Evolutionary conservation across 2,888 invertebrate species (phyloP), one percentile per base, ranked within the genome.

Genomic region (Drosophila aldrichi): DNA sequence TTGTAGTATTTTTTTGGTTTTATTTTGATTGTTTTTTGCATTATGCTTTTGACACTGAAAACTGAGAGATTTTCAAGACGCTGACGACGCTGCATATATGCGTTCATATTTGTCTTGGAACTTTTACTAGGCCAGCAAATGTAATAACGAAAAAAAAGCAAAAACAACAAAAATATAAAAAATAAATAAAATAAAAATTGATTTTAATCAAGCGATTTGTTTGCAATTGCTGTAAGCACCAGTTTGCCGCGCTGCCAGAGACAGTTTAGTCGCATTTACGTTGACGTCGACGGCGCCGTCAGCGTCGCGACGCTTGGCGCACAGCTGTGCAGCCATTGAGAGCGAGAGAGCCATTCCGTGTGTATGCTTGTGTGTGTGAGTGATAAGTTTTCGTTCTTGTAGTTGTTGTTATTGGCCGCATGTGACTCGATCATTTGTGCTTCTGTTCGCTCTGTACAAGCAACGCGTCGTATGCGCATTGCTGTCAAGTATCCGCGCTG

Each of bases 171-270:
- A 49, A 12, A 10, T 32, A 51, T 34, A 6, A 51, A 34, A 51
- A 36, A 36, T 52, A 36, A 52, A 77, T 77, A 84, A 72, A 86
- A 77, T 48, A 84, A 74, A 86, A 74, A 54, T 67, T 44, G 59
- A 32, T 77, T 70, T 79, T 89, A 89, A 89, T 89, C 88, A 89
- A 81, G 29, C 81, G 74, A 90, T 89, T 89, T 89, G 82, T 76
- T 89, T 89, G 90, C 89, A 83, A 57, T 51, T 62, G 72, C 66
- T 74, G 87, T 89, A 64, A 70, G 65, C 63, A 57, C 51, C 48
- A 64, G 52, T 66, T 52, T 56, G 38, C 34, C 20, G 55, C 56
- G 67, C 55, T 48, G 67, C 57, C 68, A 70, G 79, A 62, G 65
- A 56, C 54, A 76, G 52, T 69, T 63, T 54, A n/a, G 62, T 46